A percentile compares a stretch with the other conserved stretches of the same genome.
These are phyloP conservation scores for Heteromormyrus szaboi DNA, from an alignment of 2,797 vertebrate genomes.

Conservation along the genomic window DNA sequence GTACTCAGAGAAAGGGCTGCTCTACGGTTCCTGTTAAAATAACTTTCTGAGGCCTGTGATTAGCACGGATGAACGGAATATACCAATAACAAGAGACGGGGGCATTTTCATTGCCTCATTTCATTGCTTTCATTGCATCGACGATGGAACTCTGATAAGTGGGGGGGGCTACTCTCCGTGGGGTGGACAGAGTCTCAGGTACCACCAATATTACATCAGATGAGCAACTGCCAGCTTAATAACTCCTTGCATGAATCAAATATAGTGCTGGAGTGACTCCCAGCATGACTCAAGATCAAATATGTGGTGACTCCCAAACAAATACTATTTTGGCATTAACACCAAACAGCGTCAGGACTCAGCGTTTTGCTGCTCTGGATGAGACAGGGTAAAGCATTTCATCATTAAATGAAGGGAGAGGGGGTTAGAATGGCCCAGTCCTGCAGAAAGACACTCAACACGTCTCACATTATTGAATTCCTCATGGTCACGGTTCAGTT, in stretches of 20 bases:
- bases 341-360: background rate
- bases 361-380: background rate
- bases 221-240: background rate
- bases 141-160: background rate
- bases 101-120: background rate
- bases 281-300: background rate
- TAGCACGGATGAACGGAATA: background rate
- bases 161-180: background rate
- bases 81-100: background rate
- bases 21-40: background rate
- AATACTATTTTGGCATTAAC: background rate
- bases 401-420: background rate
- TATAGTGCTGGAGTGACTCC: background rate
- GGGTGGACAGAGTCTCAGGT: background rate
- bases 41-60: background rate
- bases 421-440: background rate
- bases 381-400: background rate
- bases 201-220: background rate
- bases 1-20: background rate
- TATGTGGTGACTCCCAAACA: background rate
- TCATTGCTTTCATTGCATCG: background rate
- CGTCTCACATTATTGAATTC: background rate
- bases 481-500: background rate
- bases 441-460: background rate
- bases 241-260: background rate